Percentiles rank a stretch among this genome's conserved stretches.
Evolutionary conservation across 2,888 invertebrate species (phyloP).

Genomic region (Papilio elwesi): DNA sequence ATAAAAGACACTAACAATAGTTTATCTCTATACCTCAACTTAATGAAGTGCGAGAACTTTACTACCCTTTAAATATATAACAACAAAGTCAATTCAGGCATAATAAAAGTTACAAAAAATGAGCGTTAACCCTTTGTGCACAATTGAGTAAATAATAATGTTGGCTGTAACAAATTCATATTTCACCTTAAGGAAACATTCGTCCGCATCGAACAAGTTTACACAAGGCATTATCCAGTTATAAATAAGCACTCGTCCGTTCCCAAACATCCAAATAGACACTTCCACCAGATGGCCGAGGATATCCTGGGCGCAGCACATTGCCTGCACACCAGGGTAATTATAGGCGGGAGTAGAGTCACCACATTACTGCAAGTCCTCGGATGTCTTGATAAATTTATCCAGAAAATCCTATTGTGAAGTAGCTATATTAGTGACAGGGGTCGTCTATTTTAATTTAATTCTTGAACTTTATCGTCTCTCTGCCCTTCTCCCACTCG

Average conservation of each 20-base stretch:
- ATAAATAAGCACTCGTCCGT: slow-evolving; percentile 51
- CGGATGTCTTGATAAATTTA: not conserved
- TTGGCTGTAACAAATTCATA: slow-evolving; percentile 24
- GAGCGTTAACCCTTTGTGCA: not conserved
- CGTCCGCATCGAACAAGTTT: slow-evolving; percentile 33
- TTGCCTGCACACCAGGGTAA: slow-evolving; percentile 62
- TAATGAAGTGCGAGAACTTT: too few species aligned
- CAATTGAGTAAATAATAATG: slow-evolving; percentile 1
- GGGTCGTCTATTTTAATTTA: too few species aligned
- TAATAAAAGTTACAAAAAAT: not conserved
- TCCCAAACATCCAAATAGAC: slow-evolving; percentile 58
- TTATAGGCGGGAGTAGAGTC: slow-evolving; percentile 67
- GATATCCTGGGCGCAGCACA: slow-evolving; percentile 79
- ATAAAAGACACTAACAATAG: too few species aligned
- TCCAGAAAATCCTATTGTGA: too few species aligned
- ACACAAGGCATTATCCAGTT: slow-evolving; percentile 45
- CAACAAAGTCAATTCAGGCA: not conserved
- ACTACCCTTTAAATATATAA: too few species aligned
- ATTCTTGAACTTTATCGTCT: too few species aligned
- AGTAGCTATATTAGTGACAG: too few species aligned
- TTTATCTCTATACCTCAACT: too few species aligned
- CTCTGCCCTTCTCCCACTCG: too few species aligned
- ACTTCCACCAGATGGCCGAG: slow-evolving; percentile 77
- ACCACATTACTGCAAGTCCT: slow-evolving; percentile 46
- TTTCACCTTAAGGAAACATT: slow-evolving; percentile 32